Evolutionary conservation across 2,888 invertebrate species (phyloP), one percentile per base, ranked within the genome.

Genomic region (Apodemia duryi): DNA sequence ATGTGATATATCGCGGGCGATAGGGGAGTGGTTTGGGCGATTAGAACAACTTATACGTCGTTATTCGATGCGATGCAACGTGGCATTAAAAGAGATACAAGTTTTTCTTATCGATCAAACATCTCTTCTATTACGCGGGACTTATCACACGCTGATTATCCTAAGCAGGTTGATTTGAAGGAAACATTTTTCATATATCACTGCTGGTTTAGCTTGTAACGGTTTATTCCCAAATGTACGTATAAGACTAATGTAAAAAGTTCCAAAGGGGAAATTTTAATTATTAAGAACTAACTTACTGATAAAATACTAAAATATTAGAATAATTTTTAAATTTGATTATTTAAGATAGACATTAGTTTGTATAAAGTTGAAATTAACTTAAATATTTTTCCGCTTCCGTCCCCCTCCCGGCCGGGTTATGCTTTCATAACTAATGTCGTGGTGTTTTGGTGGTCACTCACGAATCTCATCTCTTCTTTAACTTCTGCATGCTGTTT

Each of bases 341-440:
- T 46, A 46, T 13, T 46, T 13, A 46, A 13, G 13, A 46, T 46
- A 46, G 43, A 43, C 43, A 10, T 46, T 46, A 46, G 2, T 46
- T 46, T 52, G 46, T 60, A 46, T 28, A 46, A 62, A 66, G 62
- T 63, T 49, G 29, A 68, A 64, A 68, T 66, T 70, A 68, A 70
- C 67, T 61, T 41, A 62, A 63, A 54, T n/a, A 63, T 46, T 61
- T 61, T 64, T 77, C 77, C 75, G 74, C 71, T 69, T 72, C 75
- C 76, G 77, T 76, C 79, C 79, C 81, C 77, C 76, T 79, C 78
- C 77, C 81, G 81, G 77, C 78, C 81, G 88, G 87, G 84, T 82
- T 82, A 80, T 74, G 85, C 87, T 88, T 85, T 85, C 84, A 86
- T 85, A 81, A 85, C 81, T 82, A 78, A 82, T 78, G 78, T 82